Conservation (phyloP, 2,113 vertebrate genomes). For the Cranoglanis bouderius region DNA sequence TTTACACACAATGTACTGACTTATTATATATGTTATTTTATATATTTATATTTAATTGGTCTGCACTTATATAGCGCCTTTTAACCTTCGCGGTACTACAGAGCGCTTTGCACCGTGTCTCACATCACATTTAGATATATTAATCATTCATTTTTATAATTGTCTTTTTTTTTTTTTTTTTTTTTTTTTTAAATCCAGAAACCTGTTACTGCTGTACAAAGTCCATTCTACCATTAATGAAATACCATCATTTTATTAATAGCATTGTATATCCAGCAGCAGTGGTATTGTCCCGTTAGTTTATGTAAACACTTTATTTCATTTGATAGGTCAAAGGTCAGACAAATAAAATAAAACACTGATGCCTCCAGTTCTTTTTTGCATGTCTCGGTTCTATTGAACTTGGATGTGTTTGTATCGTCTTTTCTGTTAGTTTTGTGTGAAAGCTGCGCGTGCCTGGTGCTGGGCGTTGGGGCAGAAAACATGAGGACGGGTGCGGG, state of each 20-base stretch:
- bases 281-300: neutral
- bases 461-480: constrained; percentile 40
- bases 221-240: neutral
- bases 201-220: neutral
- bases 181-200: neutral
- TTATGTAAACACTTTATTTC: neutral
- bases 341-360: neutral
- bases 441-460: constrained; percentile 29
- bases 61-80: no score
- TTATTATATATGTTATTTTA: neutral
- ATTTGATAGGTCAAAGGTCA: constrained; percentile 15
- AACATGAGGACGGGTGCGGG: constrained; percentile 41
- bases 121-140: neutral
- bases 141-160: neutral
- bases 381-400: constrained; percentile 7
- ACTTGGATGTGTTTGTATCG: constrained; percentile 30
- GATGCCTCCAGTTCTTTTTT: neutral
- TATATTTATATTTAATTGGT: no score
- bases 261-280: neutral
- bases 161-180: neutral
- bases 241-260: neutral
- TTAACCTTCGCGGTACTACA: no score
- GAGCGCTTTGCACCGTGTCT: no score
- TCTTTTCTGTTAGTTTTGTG: constrained; percentile 21
- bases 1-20: neutral